A percentile compares a stretch with the other conserved stretches of the same genome.
These are phyloP conservation scores for Heliconius hermathena DNA, from an alignment of 1,140 invertebrate genomes.

Conservation along the genomic window DNA sequence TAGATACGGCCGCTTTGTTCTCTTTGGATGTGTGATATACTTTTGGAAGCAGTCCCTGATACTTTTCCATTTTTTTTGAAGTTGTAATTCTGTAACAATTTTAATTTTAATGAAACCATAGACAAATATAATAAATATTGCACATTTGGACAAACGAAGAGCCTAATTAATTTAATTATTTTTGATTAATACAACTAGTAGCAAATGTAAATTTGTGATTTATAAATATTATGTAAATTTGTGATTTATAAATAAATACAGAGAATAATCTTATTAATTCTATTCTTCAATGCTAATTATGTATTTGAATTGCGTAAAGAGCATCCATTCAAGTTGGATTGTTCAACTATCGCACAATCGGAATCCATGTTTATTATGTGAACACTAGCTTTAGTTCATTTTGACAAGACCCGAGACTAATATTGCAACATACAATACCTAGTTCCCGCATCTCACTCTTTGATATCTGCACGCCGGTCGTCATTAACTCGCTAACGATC, in stretches of 20 bases:
- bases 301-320: not conserved
- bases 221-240: not conserved
- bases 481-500: conserved; percentile 63
- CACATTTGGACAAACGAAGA: not conserved
- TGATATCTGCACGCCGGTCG: conserved; percentile 57
- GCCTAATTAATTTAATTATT: not conserved
- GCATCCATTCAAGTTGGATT: conserved; percentile 7
- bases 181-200: too few relatives aligned
- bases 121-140: not conserved
- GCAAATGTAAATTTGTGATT: not conserved
- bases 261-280: too few relatives aligned
- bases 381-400: not conserved
- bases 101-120: conserved; percentile 18
- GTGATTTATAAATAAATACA: not conserved
- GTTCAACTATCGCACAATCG: not conserved
- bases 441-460: conserved; percentile 73
- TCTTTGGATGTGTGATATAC: conserved; percentile 60
- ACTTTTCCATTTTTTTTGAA: conserved; percentile 78
- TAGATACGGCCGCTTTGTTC: conserved; percentile 63
- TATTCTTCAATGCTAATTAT: not conserved
- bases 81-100: conserved; percentile 67
- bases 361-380: conserved; percentile 1
- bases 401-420: conserved; percentile 11
- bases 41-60: conserved; percentile 72
- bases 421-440: conserved; percentile 48